Base-by-base conservation (phyloP, 2,888 invertebrate genomes). In the Hetaerina titia region DNA sequence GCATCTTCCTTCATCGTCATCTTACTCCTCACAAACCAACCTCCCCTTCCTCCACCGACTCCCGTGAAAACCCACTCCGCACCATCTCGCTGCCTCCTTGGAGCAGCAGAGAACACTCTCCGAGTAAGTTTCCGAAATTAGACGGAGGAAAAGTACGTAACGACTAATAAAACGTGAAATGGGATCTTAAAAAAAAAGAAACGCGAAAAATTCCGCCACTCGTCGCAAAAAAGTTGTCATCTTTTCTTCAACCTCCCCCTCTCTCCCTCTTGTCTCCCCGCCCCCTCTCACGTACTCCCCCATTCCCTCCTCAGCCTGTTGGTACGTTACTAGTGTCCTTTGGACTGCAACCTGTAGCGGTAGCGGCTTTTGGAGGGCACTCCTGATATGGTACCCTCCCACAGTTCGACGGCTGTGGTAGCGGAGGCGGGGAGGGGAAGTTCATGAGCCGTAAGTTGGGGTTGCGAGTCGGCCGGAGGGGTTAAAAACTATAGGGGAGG, bases 291-390 rank as follows among this genome's bases (percentile, higher is more conserved):
- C 89, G 56, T 57, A 56, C 57, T 15, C 89, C 22, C 22, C 17
- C n/a, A 22, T 89, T 58, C 57, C 22, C 89, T 56, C 89, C 58
- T 89, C 13, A 81, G 81, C 89, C 58, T 58, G 58, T 89, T 57
- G 89, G 89, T n/a, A 56, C 11, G 57, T 22, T 56, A 89, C 56
- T 56, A 64, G 92, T 69, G 92, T 60, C 92, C 92, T 92, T 92
- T 92, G 92, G 81, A 64, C 74, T 92, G 92, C 92, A 92, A 92
- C 92, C 92, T 92, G 92, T 92, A 69, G 92, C 92, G 25, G 81
- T 31, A 8, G 81, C 81, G 31, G 31, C 15, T 31, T 45, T 56
- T 69, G 74, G 64, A 90, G 90, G 64, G 63, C 92, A 74, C 92
- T 56, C 31, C 31, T 81, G 81, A 31, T 31, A 25, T 11, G 31